These are phyloP conservation scores for Lepidostoma basale DNA, from an alignment of 1,140 invertebrate species.

Conservation along the genomic window DNA sequence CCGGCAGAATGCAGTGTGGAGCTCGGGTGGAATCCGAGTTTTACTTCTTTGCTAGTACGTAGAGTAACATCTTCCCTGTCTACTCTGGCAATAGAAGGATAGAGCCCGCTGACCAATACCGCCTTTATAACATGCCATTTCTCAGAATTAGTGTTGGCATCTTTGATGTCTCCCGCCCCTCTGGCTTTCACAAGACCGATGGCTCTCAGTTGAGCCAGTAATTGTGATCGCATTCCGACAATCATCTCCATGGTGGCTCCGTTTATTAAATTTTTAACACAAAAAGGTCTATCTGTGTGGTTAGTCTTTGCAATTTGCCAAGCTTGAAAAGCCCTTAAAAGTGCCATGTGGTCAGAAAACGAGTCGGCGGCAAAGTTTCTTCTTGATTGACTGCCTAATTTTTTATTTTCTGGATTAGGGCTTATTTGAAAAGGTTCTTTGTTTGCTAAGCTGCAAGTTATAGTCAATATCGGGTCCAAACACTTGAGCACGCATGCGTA, in stretches of 20 bases:
- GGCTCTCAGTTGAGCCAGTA: slow-evolving; percentile 85
- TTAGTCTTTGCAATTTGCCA: slow-evolving; percentile 73
- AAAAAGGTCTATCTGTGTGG: slow-evolving; percentile 76
- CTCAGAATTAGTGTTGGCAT: slow-evolving; percentile 84
- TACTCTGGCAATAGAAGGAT: slow-evolving; percentile 82
- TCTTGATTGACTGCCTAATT: slow-evolving; percentile 65
- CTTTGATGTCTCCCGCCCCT: slow-evolving; percentile 76
- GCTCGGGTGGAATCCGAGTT: slow-evolving; percentile 75
- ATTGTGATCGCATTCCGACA: slow-evolving; percentile 73
- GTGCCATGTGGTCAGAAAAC: slow-evolving; percentile 90
- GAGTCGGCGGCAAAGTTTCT: slow-evolving; percentile 76
- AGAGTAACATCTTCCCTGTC: slow-evolving; percentile 55
- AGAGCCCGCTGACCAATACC: slow-evolving; percentile 82
- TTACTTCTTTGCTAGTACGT: slow-evolving; percentile 70
- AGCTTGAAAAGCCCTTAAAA: slow-evolving; percentile 85
- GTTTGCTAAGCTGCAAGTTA: slow-evolving; percentile 85
- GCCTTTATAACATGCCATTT: slow-evolving; percentile 94
- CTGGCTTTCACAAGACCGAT: slow-evolving; percentile 80
- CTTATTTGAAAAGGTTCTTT: slow-evolving; percentile 86
- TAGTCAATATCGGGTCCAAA: slow-evolving; percentile 91
- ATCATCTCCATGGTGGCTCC: slow-evolving; percentile 88
- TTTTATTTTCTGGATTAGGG: slow-evolving; percentile 68
- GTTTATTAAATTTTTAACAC: slow-evolving; percentile 80
- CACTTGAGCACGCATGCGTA: slow-evolving; percentile 92
- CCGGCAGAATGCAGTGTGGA: slow-evolving; percentile 68